Evolutionary conservation across 2,888 invertebrate genomes (phyloP).

Genomic region (Imbricaverruca yamaguchii): DNA sequence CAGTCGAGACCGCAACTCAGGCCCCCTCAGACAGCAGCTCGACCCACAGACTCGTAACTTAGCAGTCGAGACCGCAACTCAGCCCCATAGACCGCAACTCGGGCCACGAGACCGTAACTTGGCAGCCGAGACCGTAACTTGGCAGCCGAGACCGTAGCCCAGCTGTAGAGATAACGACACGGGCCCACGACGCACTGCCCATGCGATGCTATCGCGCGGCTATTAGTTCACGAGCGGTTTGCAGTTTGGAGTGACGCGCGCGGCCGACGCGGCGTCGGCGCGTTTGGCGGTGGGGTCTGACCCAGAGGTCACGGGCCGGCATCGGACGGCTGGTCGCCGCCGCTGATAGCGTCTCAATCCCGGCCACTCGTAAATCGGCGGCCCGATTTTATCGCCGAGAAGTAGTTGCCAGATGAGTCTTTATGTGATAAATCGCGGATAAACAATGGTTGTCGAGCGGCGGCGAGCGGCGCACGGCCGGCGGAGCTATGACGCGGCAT

Average conservation of each 20-base stretch:
- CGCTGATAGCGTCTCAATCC: slow-evolving; percentile 3
- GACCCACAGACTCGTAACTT: too few species aligned
- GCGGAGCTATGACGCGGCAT: background rate
- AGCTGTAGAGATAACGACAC: too few species aligned
- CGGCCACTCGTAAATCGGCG: background rate
- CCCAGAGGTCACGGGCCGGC: background rate
- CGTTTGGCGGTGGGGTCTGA: background rate
- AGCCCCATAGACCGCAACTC: too few species aligned
- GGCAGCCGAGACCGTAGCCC: too few species aligned
- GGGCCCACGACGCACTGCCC: background rate
- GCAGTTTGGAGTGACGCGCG: background rate
- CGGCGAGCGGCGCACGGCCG: background rate
- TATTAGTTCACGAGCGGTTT: slow-evolving; percentile 8
- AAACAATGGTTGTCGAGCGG: slow-evolving; percentile 1
- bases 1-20: too few species aligned
- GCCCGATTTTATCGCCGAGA: slow-evolving; percentile 4
- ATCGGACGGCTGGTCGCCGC: background rate
- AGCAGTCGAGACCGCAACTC: too few species aligned
- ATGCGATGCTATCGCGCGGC: background rate
- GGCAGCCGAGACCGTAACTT: too few species aligned
- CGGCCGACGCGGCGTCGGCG: background rate
- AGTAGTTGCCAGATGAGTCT: slow-evolving; percentile 7
- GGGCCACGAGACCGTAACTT: too few species aligned
- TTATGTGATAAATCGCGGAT: slow-evolving; percentile 12
- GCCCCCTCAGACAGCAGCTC: too few species aligned